Conservation (phyloP, 2,888 invertebrate genomes). For the Coenonympha arcania region DNA sequence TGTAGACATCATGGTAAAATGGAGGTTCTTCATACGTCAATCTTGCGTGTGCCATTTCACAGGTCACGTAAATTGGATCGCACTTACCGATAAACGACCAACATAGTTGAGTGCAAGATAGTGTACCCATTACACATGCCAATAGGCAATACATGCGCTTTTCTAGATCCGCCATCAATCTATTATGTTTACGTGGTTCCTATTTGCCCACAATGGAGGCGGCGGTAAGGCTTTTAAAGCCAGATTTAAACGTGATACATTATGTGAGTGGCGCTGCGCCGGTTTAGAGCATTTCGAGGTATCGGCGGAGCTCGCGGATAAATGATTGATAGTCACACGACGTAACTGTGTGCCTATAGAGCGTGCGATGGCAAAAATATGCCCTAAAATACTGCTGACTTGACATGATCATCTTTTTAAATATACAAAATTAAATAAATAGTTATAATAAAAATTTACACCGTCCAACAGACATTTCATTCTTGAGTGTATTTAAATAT, state of each 20-base stretch:
- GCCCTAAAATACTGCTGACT: neutral
- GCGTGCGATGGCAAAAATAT: neutral
- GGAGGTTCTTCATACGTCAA: slow-evolving; percentile 42
- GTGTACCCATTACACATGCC: neutral
- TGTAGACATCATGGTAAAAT: slow-evolving; percentile 34
- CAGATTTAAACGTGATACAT: slow-evolving; percentile 67
- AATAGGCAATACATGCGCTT: slow-evolving; percentile 42
- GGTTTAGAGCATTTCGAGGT: slow-evolving; percentile 65
- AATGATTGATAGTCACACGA: slow-evolving; percentile 64
- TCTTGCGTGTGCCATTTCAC: slow-evolving; percentile 36
- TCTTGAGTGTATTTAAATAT: too few species aligned
- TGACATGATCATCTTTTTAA: too few species aligned
- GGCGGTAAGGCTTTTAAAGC: slow-evolving; percentile 55
- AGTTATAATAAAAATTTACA: too few species aligned
- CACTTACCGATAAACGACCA: slow-evolving; percentile 27
- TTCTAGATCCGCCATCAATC: slow-evolving; percentile 61
- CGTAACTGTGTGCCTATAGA: neutral
- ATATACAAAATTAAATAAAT: too few species aligned
- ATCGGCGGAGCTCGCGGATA: slow-evolving; percentile 56
- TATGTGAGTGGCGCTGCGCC: slow-evolving; percentile 54
- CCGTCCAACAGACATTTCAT: too few species aligned
- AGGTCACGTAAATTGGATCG: slow-evolving; percentile 46
- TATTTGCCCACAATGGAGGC: slow-evolving; percentile 48
- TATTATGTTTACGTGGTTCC: slow-evolving; percentile 61
- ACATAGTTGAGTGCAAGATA: slow-evolving; percentile 8